Evolutionary conservation across 2,113 vertebrate species (phyloP), one percentile per base, ranked within the genome.

Genomic region (Uropsilus gracilis): DNA sequence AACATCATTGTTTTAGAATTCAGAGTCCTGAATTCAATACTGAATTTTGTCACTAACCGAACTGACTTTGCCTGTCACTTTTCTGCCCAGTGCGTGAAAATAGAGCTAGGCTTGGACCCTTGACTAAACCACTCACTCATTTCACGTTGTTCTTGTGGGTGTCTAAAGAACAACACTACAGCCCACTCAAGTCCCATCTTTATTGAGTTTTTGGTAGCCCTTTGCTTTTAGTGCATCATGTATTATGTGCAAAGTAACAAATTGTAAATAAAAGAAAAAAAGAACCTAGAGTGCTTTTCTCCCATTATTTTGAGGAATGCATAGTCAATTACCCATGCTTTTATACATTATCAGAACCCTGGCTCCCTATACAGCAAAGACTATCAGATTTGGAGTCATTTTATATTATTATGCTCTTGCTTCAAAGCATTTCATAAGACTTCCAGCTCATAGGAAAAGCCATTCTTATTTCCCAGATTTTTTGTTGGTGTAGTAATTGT

Each of bases 41-140:
- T 68, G 18, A 81, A 63, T 85, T 96, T 63, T 88, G 72, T 85
- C 48, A 88, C 32, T 94, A 76, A 90, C 26, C 37, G 89, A 48
- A 13, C 48, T 61, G 55, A 87, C 82, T 72, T 72, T 91, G 59
- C 59, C 72, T 24, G 48, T 84, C n/a, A 53, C n/a, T 85, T 90
- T 83, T 73, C 82, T 66, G 68, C 11, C 6, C 59, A 55, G 28
- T 53, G 3, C 32, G 5, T 53, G 34, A 91, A 34, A 86, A 89
- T 72, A 90, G 91, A 93, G 83, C 71, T 59, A 91, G 50, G 10
- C 73, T 57, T 87, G 39, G 82, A 66, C n/a, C 72, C 34, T 30
- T 73, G 61, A 95, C 73, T 53, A 78, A 88, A n/a, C 24, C 55
- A 72, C 85, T 88, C 61, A 85, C 28, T 88, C 20, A 8, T 76